These are phyloP conservation scores for Fregata magnificens DNA, from an alignment of 2,113 vertebrate genomes.

Conservation along the genomic window DNA sequence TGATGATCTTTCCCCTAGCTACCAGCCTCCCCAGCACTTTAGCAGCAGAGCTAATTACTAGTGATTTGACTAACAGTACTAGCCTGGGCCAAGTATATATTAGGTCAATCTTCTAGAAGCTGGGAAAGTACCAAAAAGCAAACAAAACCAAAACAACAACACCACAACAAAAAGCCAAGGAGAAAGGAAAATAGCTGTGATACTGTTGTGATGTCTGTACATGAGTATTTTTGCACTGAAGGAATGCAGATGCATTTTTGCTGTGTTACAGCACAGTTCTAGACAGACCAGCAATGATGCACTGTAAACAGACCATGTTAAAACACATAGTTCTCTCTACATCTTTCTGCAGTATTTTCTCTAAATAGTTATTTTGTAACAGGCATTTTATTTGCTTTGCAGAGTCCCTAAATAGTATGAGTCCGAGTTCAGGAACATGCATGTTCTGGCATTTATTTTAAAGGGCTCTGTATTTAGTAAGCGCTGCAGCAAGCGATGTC, in stretches of 20 bases:
- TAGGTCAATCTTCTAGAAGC: slow-evolving; percentile 56
- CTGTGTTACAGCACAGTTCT: slow-evolving; percentile 68
- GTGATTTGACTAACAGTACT: neutral
- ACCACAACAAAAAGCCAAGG: slow-evolving; percentile 11
- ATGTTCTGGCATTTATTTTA: slow-evolving; percentile 17
- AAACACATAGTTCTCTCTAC: slow-evolving; percentile 72
- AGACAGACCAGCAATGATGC: slow-evolving; percentile 65
- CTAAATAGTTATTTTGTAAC: slow-evolving; percentile 75
- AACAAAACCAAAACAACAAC: slow-evolving; percentile 40
- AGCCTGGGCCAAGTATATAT: slow-evolving; percentile 10
- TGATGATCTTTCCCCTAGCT: neutral
- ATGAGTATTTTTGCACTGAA: slow-evolving; percentile 73
- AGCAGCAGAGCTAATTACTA: neutral
- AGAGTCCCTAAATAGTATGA: slow-evolving; percentile 70
- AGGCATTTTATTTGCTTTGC: slow-evolving; percentile 74
- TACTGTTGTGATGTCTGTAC: slow-evolving; percentile 67
- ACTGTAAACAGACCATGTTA: slow-evolving; percentile 78
- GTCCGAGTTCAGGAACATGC: neutral
- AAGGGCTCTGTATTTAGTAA: neutral
- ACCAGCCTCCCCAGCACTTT: neutral
- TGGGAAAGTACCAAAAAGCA: slow-evolving; percentile 50
- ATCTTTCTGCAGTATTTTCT: slow-evolving; percentile 71
- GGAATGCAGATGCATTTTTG: slow-evolving; percentile 80
- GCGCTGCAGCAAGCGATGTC: rapidly evolving
- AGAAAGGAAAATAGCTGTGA: slow-evolving; percentile 47